Evolutionary conservation across 2,797 vertebrate species (phyloP).

Genomic region (Falco rusticolus): DNA sequence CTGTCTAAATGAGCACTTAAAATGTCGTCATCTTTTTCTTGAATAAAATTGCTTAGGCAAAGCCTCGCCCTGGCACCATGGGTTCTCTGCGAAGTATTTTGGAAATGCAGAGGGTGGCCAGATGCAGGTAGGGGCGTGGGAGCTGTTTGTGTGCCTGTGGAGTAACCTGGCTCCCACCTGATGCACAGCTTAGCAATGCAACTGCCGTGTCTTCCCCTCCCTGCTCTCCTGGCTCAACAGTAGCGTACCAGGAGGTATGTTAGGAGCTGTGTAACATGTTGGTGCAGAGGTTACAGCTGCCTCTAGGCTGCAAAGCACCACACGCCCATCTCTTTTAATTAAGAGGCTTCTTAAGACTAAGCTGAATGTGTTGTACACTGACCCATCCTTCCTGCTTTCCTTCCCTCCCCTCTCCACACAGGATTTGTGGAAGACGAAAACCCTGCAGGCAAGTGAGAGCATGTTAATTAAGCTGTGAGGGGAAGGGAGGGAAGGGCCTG

Average conservation of each 20-base stretch:
- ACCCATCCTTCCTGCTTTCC: constrained; percentile 24
- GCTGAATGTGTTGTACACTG: not conserved
- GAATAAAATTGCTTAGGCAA: not conserved
- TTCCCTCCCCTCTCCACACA: not conserved
- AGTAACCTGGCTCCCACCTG: not conserved
- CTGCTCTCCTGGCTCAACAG: not conserved
- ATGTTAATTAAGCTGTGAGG: not conserved
- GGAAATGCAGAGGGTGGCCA: not conserved
- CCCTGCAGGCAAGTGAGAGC: not conserved
- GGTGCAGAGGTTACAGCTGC: constrained; percentile 48
- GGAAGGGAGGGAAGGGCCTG: not conserved
- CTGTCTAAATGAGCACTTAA: not conserved
- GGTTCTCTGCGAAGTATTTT: not conserved
- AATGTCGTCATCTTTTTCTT: not conserved
- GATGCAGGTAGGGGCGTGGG: not conserved
- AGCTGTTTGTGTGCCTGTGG: not conserved
- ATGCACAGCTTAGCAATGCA: not conserved
- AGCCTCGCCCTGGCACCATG: not conserved
- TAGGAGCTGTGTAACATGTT: not conserved
- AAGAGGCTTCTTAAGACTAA: constrained; percentile 12
- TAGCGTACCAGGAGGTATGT: not conserved
- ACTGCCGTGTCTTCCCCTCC: not conserved
- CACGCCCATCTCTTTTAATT: constrained; percentile 53
- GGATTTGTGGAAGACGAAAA: not conserved
- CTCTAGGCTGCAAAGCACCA: not conserved